These are phyloP conservation scores for Brachyhypopomus occidentalis DNA, from an alignment of 2,113 vertebrate species.

Conservation along the genomic window DNA sequence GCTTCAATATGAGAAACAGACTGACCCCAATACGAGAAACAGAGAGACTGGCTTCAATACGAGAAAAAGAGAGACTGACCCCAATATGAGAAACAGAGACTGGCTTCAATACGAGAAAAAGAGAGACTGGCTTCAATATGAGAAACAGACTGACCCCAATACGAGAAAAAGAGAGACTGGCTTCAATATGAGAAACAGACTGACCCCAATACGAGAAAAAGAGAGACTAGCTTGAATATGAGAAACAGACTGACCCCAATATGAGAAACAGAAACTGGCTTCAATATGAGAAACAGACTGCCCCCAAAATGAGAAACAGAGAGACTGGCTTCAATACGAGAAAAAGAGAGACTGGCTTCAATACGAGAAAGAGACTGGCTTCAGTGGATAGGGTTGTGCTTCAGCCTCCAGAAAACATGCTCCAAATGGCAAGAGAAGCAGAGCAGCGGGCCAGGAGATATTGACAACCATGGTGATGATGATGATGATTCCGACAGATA, in stretches of 20 bases:
- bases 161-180: conserved; percentile 68
- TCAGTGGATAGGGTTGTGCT: conserved; percentile 32
- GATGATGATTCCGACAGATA: conserved; percentile 63
- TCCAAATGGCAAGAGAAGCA: not conserved
- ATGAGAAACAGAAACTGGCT: conserved; percentile 82
- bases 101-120: no score
- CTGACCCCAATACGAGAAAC: conserved; percentile 80
- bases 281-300: conserved; percentile 82
- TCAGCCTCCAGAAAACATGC: not conserved
- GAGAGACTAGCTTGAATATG: conserved; percentile 90
- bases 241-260: conserved; percentile 84
- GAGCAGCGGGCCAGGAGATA: conserved; percentile 9
- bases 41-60: conserved; percentile 55
- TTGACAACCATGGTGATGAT: conserved; percentile 46
- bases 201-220: no score
- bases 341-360: conserved; percentile 65
- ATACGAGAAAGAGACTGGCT: no score
- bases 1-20: conserved; percentile 82
- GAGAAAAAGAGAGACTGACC: conserved; percentile 64
- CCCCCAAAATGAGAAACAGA: conserved; percentile 80
- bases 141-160: conserved; percentile 78
- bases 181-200: no score
- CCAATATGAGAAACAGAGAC: conserved; percentile 23
- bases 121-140: conserved; percentile 90
- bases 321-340: conserved; percentile 12